Evolutionary conservation across 2,113 vertebrate genomes (phyloP), one percentile per base, ranked within the genome.

Genomic region (Pachycephala philippinensis): DNA sequence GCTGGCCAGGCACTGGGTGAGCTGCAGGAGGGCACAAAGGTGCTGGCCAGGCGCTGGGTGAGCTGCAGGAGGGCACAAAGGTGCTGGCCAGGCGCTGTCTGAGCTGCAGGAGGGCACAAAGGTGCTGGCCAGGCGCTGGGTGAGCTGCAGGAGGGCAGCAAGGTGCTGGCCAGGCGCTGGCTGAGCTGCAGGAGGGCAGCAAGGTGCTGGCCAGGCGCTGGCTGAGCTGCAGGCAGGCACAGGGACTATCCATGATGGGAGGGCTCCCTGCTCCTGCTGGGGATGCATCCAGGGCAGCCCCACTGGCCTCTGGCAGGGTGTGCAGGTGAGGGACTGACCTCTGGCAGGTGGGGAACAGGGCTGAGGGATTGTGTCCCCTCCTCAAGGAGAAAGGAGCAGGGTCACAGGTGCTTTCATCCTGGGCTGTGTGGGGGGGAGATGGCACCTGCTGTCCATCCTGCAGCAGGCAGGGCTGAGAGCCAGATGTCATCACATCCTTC

Each of bases 161-260:
- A 44, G 56, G 59, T 39, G 33, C 60, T 74, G 13, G 1, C 37
- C 6, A 23, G 47, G 44, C 1, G 3, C 20, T 75, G 83, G 3
- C 33, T n/a, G 87, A 69, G 63, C 60, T 37, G 13, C 33, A 13
- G 84, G n/a, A 84, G 72, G 61, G 80, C 54, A 83, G 52, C 47
- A 10, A 44, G 56, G 59, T 39, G 33, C 60, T 74, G 13, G 1
- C 37, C 6, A 23, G 47, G 44, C 1, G 3, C 20, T 75, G 83
- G 3, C 33, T n/a, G 87, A 69, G 63, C 60, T 37, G 13, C 33
- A 13, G 80, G 57, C 14, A 5, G 7, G 39, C 10, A 6, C 15
- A 10, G 52, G 57, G 26, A 6, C 33, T 30, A 2, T 16, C n/a
- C 2, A 0, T 5, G 18, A 1, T 11, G 13, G 27, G 28, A 54